A percentile compares a stretch with the other conserved stretches of the same genome.
Evolutionary conservation across 2,888 invertebrate genomes (phyloP).

Genomic region (Synergus laeviventris): DNA sequence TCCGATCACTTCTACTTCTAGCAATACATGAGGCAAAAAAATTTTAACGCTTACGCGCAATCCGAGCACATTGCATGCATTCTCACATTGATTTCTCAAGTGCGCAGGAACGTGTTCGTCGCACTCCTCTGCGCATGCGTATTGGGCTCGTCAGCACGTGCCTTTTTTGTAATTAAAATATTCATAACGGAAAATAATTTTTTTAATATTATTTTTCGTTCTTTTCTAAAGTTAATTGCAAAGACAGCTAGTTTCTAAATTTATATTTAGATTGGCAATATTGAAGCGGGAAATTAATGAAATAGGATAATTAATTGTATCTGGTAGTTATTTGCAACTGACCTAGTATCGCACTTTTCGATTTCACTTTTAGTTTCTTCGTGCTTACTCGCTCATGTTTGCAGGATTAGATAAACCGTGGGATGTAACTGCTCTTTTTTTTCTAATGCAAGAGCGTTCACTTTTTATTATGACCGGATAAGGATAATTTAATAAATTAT

Average conservation of each 20-base stretch:
- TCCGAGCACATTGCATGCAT: conserved; percentile 28
- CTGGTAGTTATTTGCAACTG: no score
- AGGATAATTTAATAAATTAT: not conserved
- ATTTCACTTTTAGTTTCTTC: not conserved
- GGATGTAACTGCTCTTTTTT: not conserved
- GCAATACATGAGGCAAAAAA: conserved; percentile 42
- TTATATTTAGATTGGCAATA: not conserved
- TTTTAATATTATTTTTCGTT: not conserved
- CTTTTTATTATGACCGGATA: not conserved
- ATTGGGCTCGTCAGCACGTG: not conserved
- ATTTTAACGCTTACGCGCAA: conserved; percentile 19
- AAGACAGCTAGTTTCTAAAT: not conserved
- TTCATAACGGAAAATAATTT: not conserved
- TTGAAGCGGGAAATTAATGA: not conserved
- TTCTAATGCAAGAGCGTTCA: not conserved
- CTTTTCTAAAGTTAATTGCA: not conserved
- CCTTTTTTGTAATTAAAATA: not conserved
- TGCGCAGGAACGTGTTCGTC: conserved; percentile 4
- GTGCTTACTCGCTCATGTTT: not conserved
- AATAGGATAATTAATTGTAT: not conserved
- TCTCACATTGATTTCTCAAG: conserved; percentile 33
- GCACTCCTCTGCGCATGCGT: conserved; percentile 16
- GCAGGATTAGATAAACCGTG: not conserved
- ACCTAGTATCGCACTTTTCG: not conserved
- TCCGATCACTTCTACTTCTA: conserved; percentile 51